Percentiles rank a stretch among this genome's conserved stretches.
These are phyloP conservation scores for Tenualosa thibaudeaui DNA, from an alignment of 2,797 vertebrate genomes.

Conservation along the genomic window DNA sequence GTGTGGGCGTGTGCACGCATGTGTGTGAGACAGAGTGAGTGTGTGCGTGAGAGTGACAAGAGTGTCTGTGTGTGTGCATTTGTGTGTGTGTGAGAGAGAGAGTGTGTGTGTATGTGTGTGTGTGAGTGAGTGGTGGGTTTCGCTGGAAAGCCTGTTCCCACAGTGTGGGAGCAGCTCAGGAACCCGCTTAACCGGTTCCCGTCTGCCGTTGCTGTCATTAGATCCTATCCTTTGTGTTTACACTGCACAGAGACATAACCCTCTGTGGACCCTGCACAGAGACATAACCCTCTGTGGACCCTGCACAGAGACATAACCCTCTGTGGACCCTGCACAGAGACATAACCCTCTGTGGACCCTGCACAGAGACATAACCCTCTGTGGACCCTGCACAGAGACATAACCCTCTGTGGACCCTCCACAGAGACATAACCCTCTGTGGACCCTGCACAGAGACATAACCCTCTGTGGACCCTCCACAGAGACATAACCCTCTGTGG, in stretches of 20 bases:
- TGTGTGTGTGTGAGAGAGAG: neutral
- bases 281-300: neutral
- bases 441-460: too few species aligned
- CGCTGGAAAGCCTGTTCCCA: conserved; percentile 38
- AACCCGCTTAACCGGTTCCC: conserved; percentile 74
- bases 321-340: conserved; percentile 1
- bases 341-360: neutral
- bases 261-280: neutral
- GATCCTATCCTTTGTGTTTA: conserved; percentile 50
- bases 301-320: neutral
- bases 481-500: too few species aligned
- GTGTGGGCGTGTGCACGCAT: neutral
- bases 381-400: too few species aligned
- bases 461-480: neutral
- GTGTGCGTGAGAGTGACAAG: neutral
- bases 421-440: too few species aligned
- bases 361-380: too few species aligned
- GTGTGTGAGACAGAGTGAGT: neutral
- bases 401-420: neutral
- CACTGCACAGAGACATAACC: conserved; percentile 33
- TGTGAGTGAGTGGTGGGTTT: conserved; percentile 48
- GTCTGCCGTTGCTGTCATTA: conserved; percentile 56
- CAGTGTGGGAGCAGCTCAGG: conserved; percentile 42
- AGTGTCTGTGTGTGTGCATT: neutral
- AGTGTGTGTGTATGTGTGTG: neutral